Base-by-base conservation (phyloP, 2,888 invertebrate species). In the Asteroscopus sphinx region DNA sequence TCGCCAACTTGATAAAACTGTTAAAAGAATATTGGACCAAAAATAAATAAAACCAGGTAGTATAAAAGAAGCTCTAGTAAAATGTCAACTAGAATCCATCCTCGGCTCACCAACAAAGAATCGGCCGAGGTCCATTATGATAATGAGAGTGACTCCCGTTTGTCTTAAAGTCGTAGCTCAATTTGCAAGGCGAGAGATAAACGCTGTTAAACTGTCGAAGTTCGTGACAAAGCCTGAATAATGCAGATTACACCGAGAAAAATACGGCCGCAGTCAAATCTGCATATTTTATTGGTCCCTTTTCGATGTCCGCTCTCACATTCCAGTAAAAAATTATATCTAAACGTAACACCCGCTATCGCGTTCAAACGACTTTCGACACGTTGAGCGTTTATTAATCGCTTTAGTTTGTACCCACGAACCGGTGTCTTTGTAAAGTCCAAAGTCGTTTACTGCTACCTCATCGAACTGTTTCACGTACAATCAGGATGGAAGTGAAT, bases 181-280 rank as follows among this genome's bases (percentile, higher is more conserved):
- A 94, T 94, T 93, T 94, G 93, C 93, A 92, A 93, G 91, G 91
- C 91, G 92, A 91, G 92, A 93, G 93, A 94, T 94, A 94, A 94
- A 93, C 93, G 93, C 92, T 93, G 93, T 93, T 94, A 93, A 94
- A 94, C 93, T 93, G 93, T 94, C 93, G 93, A 94, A 94, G 92
- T 93, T 93, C 93, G 93, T 93, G 93, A 93, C 93, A 91, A 91
- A 92, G 93, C 91, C 93, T 94, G 93, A 94, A 94, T 94, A 93
- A 94, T 94, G 93, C 92, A 94, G 93, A 94, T 94, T 93, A 94
- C 93, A 93, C 89, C 78, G 90, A 90, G 92, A 94, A 93, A 94
- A 94, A 94, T 93, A 93, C 93, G 92, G 87, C 88, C 92, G 86
- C 92, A 91, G 92, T 91, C 91, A 89, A 92, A 94, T 93, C 93